Percentiles rank a stretch among this genome's conserved stretches.
Evolutionary conservation across 2,888 invertebrate species (phyloP).

Genomic region (Muscina levida): DNA sequence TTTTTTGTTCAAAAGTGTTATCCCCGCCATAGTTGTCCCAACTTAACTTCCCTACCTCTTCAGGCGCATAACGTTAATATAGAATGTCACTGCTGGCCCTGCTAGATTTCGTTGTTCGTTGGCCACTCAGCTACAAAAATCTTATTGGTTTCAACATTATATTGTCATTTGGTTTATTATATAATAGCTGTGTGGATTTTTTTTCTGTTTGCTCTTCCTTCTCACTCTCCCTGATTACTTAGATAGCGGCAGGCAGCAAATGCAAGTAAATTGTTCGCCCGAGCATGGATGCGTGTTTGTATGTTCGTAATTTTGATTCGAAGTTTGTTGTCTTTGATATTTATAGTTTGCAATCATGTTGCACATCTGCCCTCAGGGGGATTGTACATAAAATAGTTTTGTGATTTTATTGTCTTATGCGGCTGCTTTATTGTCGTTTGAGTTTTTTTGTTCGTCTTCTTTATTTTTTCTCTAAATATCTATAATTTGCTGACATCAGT

Average conservation of each 20-base stretch:
- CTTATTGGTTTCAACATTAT: conserved; percentile 27
- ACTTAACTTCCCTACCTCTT: too few species aligned
- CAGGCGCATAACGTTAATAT: background rate
- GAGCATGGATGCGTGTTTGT: too few species aligned
- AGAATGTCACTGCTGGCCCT: background rate
- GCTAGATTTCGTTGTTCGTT: too few species aligned
- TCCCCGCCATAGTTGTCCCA: too few species aligned
- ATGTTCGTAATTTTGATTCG: too few species aligned
- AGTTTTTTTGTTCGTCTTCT: too few species aligned
- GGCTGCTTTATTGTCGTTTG: too few species aligned
- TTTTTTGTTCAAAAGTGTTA: too few species aligned
- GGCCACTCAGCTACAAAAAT: background rate
- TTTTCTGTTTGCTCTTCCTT: background rate
- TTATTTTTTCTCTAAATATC: conserved; percentile 6
- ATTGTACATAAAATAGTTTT: conserved; percentile 24
- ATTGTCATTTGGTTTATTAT: conserved; percentile 32
- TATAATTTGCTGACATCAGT: conserved; percentile 44
- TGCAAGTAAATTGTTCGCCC: too few species aligned
- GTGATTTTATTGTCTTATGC: conserved; percentile 14
- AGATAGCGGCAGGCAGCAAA: too few species aligned
- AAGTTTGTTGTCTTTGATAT: background rate
- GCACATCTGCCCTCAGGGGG: conserved; percentile 53
- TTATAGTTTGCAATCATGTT: conserved; percentile 41
- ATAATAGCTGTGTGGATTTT: background rate
- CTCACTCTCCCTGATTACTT: too few species aligned